A percentile compares a stretch with the other conserved stretches of the same genome.
Evolutionary conservation across 2,113 vertebrate genomes (phyloP).

Genomic region (Tyto alba): DNA sequence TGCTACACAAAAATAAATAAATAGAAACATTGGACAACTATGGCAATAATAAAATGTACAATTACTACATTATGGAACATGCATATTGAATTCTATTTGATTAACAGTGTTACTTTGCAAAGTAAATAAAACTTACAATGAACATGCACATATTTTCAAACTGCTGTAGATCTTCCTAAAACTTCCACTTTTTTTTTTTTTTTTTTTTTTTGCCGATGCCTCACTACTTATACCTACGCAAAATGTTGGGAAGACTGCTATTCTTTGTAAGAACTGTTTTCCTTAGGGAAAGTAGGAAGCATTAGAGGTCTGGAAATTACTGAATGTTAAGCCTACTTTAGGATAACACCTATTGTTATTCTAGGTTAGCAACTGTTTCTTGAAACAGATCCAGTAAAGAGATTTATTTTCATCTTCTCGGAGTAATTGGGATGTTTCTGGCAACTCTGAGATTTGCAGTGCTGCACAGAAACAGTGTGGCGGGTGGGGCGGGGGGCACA

Average conservation of each 20-base stretch:
- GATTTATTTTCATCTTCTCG: conserved; percentile 48
- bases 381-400: conserved; percentile 46
- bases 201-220: neutral
- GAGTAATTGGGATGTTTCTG: conserved; percentile 46
- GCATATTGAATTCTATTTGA: neutral
- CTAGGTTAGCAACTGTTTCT: conserved; percentile 35
- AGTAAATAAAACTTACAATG: neutral
- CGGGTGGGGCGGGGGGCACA: too few relatives aligned
- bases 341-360: conserved; percentile 45
- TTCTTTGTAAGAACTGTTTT: neutral
- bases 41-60: neutral
- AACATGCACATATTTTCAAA: neutral
- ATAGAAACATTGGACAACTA: neutral
- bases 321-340: conserved; percentile 5
- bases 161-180: neutral
- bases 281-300: neutral
- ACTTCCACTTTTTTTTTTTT: neutral
- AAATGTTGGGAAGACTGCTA: neutral
- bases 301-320: conserved; percentile 34
- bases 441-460: neutral
- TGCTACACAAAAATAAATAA: neutral
- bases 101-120: neutral
- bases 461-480: neutral
- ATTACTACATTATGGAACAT: neutral
- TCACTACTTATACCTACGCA: neutral